Conservation (phyloP, 1,140 invertebrate species). For the Brachionus angularis region DNA sequence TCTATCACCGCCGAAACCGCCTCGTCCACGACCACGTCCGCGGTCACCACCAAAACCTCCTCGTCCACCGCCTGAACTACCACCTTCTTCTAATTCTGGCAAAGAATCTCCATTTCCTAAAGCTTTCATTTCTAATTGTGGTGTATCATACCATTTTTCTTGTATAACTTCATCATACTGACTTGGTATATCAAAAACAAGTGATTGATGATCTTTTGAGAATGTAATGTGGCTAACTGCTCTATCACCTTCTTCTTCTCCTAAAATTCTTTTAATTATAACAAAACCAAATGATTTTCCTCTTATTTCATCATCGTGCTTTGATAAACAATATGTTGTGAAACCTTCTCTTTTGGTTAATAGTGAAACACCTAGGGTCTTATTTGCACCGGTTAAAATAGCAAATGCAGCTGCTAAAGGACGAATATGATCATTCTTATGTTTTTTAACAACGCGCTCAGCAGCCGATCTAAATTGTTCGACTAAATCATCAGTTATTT, state of each 20-base stretch:
- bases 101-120: neutral
- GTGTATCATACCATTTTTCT: slow-evolving; percentile 38
- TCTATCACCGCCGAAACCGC: neutral
- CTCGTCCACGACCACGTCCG: neutral
- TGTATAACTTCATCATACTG: slow-evolving; percentile 30
- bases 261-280: slow-evolving; percentile 41
- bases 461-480: slow-evolving; percentile 21
- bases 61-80: neutral
- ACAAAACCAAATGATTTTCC: slow-evolving; percentile 40
- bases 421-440: neutral
- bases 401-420: slow-evolving; percentile 8
- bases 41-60: neutral
- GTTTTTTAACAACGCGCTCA: slow-evolving; percentile 5
- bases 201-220: slow-evolving; percentile 23
- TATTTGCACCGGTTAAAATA: slow-evolving; percentile 26
- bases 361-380: neutral
- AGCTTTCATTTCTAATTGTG: slow-evolving; percentile 9
- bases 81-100: slow-evolving; percentile 31
- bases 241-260: slow-evolving; percentile 37
- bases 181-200: slow-evolving; percentile 34
- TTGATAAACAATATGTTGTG: slow-evolving; percentile 29
- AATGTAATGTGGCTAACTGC: slow-evolving; percentile 38
- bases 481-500: slow-evolving; percentile 19
- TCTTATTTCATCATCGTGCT: slow-evolving; percentile 37
- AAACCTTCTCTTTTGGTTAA: slow-evolving; percentile 32